phyloP scores from a whole-genome alignment of 2,113 vertebrate genomes.

The rat (Rattus norvegicus) region DNA sequence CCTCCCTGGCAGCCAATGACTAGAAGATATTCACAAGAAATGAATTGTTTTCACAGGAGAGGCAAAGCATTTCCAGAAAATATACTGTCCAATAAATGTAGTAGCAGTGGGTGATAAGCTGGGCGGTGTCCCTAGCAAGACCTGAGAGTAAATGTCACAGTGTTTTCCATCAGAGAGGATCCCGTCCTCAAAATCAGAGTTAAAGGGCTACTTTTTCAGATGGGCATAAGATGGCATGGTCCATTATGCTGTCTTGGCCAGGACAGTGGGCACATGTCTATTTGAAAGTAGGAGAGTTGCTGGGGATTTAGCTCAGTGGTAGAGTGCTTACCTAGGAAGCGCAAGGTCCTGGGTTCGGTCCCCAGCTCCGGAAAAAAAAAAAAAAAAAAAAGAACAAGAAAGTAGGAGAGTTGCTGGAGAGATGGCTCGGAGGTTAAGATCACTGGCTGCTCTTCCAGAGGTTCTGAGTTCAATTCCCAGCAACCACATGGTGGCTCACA shows the following conservation, averaged over 20 bases:
- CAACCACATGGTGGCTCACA: no score
- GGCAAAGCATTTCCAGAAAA: neutral
- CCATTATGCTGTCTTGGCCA: rapidly evolving
- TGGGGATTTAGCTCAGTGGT: no score
- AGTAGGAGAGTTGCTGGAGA: no score
- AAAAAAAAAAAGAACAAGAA: no score
- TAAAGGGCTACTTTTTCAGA: neutral
- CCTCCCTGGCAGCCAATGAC: neutral
- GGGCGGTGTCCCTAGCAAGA: neutral
- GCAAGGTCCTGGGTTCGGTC: no score
- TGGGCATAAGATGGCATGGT: neutral
- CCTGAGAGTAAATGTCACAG: neutral
- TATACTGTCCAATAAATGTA: neutral
- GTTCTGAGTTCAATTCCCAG: no score
- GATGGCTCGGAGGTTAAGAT: no score
- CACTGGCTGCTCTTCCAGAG: no score
- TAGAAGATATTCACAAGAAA: neutral
- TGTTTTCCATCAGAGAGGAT: neutral
- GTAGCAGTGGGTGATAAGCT: rapidly evolving
- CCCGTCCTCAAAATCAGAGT: neutral
- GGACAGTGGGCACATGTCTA: rapidly evolving
- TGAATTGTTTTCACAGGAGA: neutral
- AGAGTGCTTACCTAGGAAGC: no score
- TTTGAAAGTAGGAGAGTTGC: neutral
- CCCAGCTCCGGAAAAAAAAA: no score